Conservation (phyloP, 2,888 invertebrate species). For the Cyaniris semiargus region DNA sequence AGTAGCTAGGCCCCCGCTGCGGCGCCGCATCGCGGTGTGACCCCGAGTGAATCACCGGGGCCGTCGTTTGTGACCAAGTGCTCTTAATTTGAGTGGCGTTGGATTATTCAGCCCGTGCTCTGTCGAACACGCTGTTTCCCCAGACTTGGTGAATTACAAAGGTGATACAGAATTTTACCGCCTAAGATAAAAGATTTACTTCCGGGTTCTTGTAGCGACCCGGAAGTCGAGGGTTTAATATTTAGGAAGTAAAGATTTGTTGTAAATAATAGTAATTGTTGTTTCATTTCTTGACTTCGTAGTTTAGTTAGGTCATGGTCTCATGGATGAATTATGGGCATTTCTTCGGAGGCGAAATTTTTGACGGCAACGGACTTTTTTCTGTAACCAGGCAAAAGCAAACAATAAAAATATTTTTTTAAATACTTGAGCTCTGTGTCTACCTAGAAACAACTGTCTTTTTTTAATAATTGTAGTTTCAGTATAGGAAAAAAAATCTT, state of each 20-base stretch:
- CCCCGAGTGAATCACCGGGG: too few species aligned
- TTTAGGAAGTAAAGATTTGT: neutral
- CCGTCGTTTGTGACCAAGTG: neutral
- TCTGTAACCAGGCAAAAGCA: too few species aligned
- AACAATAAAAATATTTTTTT: too few species aligned
- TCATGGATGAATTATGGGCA: too few species aligned
- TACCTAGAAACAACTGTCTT: too few species aligned
- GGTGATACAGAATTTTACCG: neutral
- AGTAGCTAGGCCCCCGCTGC: neutral
- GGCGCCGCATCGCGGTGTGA: too few species aligned
- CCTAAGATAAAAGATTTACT: neutral
- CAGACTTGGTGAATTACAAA: neutral
- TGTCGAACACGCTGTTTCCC: neutral
- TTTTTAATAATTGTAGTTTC: too few species aligned
- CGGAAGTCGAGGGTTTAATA: neutral
- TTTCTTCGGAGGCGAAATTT: too few species aligned
- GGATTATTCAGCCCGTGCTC: neutral
- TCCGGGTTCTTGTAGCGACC: neutral
- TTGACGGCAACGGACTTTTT: too few species aligned
- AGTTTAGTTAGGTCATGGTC: neutral
- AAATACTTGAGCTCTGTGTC: too few species aligned
- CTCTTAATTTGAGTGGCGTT: neutral
- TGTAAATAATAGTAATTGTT: neutral
- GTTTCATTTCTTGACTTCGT: slow-evolving; percentile 10
- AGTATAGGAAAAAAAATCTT: too few species aligned